phyloP scores from a whole-genome alignment of 2,797 vertebrate species.

The Protonibea diacanthus region DNA sequence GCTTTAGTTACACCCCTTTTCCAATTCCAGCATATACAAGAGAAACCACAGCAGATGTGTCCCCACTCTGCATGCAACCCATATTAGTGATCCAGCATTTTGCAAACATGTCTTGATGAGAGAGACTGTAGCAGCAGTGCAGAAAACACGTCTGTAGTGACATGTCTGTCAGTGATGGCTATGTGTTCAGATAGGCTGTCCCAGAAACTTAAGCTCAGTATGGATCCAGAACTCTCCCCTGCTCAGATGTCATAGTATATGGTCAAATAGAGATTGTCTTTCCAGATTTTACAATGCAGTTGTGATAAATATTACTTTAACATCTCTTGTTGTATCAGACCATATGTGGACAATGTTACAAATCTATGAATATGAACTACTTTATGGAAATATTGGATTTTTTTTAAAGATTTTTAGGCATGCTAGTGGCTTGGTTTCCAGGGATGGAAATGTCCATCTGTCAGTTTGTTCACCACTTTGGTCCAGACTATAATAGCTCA shows the following conservation, averaged over 20 bases:
- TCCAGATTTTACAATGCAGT: not conserved
- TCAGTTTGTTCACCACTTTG: not conserved
- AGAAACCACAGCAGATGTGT: constrained; percentile 23
- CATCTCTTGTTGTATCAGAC: not conserved
- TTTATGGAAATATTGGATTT: not conserved
- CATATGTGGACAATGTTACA: not conserved
- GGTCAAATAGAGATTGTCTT: not conserved
- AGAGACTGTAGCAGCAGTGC: constrained; percentile 18
- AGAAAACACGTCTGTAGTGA: not conserved
- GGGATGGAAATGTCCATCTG: not conserved
- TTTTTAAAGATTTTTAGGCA: not conserved
- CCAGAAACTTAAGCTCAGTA: not conserved
- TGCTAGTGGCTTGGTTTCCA: not conserved
- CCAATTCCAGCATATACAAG: constrained; percentile 7
- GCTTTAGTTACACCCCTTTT: constrained; percentile 23
- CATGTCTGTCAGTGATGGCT: constrained; percentile 3
- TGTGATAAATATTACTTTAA: not conserved
- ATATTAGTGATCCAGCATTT: not conserved
- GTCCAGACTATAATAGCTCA: too few species aligned
- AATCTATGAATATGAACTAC: not conserved
- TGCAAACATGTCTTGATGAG: not conserved
- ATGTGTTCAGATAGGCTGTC: not conserved
- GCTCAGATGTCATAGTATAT: not conserved
- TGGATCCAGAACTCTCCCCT: not conserved
- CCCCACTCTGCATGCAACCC: not conserved